Percentiles rank a stretch among this genome's conserved stretches.
Evolutionary conservation across 2,888 invertebrate species (phyloP).

Genomic region (Liposcelis brunnea): DNA sequence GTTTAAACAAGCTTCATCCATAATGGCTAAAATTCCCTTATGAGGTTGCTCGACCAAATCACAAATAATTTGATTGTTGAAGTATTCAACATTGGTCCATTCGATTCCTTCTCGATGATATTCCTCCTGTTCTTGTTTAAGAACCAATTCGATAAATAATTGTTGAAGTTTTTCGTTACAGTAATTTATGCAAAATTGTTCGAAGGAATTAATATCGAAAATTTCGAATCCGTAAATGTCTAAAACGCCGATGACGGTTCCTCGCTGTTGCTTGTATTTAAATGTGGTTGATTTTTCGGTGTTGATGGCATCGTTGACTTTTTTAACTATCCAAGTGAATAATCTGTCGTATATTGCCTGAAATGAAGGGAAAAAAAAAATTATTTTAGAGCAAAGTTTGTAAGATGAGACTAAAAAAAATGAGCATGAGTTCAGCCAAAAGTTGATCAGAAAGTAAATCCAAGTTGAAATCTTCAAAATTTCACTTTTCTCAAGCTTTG

Average conservation of each 20-base stretch:
- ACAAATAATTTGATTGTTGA: slow-evolving; percentile 93
- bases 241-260: slow-evolving; percentile 77
- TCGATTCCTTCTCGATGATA: slow-evolving; percentile 89
- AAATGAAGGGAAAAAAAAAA: slow-evolving; percentile 17
- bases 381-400: neutral
- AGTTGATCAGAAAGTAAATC: slow-evolving; percentile 3
- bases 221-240: slow-evolving; percentile 99
- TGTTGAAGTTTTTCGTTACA: slow-evolving; percentile 98
- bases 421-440: too few relatives aligned
- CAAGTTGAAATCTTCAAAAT: too few relatives aligned
- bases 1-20: slow-evolving; percentile 94
- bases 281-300: slow-evolving; percentile 37
- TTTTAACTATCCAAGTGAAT: slow-evolving; percentile 84
- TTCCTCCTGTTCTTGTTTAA: slow-evolving; percentile 97
- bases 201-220: slow-evolving; percentile 91
- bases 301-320: slow-evolving; percentile 82
- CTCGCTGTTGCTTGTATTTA: slow-evolving; percentile 36
- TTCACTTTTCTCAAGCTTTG: neutral
- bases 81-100: slow-evolving; percentile 89
- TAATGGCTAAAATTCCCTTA: slow-evolving; percentile 73
- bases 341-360: slow-evolving; percentile 84
- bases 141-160: slow-evolving; percentile 89
- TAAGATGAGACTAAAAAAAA: slow-evolving; percentile 5
- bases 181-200: slow-evolving; percentile 98
- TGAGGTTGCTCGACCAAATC: slow-evolving; percentile 89